Percentiles rank a stretch among this genome's conserved stretches.
Evolutionary conservation across 30 jellyfish, hydroid and myxozoan genomes (phyloP).

Genomic region (Aurelia sp.): DNA sequence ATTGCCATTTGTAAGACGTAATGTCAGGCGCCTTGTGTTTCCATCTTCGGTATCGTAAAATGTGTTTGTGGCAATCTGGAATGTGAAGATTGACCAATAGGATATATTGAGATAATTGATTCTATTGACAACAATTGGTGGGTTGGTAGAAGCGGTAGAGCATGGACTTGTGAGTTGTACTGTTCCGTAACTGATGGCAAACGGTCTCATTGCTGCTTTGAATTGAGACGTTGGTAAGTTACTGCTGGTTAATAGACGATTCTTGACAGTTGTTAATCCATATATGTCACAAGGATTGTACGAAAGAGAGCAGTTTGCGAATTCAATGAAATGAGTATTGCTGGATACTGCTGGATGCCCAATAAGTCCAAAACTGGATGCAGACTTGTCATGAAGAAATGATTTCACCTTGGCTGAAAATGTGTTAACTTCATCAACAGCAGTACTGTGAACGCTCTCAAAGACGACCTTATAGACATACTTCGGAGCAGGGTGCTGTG

Average conservation of each 20-base stretch:
- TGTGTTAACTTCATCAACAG: constrained; percentile 9
- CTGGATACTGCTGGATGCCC: neutral
- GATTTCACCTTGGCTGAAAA: constrained; percentile 14
- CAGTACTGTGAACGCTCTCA: neutral
- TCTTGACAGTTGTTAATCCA: constrained; percentile 33
- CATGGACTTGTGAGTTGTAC: constrained; percentile 34
- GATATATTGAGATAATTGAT: constrained; percentile 22
- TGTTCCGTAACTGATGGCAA: constrained; percentile 32
- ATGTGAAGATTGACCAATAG: constrained; percentile 61
- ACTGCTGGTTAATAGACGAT: constrained; percentile 26
- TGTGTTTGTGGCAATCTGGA: constrained; percentile 63
- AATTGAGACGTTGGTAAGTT: constrained; percentile 40
- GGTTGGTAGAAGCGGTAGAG: constrained; percentile 42
- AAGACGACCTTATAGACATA: constrained; percentile 26
- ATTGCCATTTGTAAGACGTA: constrained; percentile 9
- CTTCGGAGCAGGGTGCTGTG: constrained; percentile 56
- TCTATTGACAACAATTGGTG: constrained; percentile 59
- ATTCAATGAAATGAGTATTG: constrained; percentile 13
- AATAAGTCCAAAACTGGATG: constrained; percentile 54
- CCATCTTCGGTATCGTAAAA: constrained; percentile 86
- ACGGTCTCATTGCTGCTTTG: constrained; percentile 48
- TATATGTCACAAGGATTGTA: constrained; percentile 78
- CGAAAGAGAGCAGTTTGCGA: constrained; percentile 83
- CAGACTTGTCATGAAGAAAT: constrained; percentile 7
- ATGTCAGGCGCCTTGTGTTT: constrained; percentile 58